Conservation (phyloP, 2,797 vertebrate species). For the Lophius americanus region DNA sequence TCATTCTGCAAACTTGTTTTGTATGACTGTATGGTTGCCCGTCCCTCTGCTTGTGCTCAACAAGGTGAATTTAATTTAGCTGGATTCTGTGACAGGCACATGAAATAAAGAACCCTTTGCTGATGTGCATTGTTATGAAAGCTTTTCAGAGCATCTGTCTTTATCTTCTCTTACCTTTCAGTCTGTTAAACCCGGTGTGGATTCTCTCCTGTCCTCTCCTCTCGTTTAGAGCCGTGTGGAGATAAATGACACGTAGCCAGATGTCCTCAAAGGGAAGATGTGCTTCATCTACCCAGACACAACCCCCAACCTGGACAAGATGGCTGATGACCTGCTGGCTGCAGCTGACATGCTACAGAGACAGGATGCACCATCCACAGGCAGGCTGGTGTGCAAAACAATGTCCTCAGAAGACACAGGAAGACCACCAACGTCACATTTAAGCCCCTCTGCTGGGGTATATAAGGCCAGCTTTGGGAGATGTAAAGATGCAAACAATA, state of each 20-base stretch:
- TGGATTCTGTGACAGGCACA: slow-evolving; percentile 36
- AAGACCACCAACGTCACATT: slow-evolving; percentile 12
- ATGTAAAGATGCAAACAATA: neutral
- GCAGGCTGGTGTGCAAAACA: slow-evolving; percentile 32
- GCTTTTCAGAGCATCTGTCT: slow-evolving; percentile 48
- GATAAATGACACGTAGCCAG: slow-evolving; percentile 94
- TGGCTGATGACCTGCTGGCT: slow-evolving; percentile 95
- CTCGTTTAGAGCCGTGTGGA: slow-evolving; percentile 88
- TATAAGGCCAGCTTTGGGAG: neutral
- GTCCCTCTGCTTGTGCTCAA: slow-evolving; percentile 43
- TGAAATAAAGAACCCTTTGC: slow-evolving; percentile 19
- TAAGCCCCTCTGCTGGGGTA: neutral
- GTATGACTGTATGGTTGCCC: slow-evolving; percentile 29
- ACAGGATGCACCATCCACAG: slow-evolving; percentile 21
- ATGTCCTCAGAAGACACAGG: slow-evolving; percentile 29
- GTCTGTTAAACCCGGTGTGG: slow-evolving; percentile 43
- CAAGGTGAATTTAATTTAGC: slow-evolving; percentile 48
- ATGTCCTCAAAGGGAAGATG: slow-evolving; percentile 98
- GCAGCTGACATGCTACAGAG: slow-evolving; percentile 91
- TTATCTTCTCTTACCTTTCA: slow-evolving; percentile 43
- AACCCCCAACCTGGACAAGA: slow-evolving; percentile 95
- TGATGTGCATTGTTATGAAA: slow-evolving; percentile 35
- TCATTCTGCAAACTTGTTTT: slow-evolving; percentile 40
- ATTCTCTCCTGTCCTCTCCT: slow-evolving; percentile 48
- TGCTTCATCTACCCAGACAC: slow-evolving; percentile 95